Conservation (phyloP, 1,140 invertebrate species). For the Bombus cullumanus region DNA sequence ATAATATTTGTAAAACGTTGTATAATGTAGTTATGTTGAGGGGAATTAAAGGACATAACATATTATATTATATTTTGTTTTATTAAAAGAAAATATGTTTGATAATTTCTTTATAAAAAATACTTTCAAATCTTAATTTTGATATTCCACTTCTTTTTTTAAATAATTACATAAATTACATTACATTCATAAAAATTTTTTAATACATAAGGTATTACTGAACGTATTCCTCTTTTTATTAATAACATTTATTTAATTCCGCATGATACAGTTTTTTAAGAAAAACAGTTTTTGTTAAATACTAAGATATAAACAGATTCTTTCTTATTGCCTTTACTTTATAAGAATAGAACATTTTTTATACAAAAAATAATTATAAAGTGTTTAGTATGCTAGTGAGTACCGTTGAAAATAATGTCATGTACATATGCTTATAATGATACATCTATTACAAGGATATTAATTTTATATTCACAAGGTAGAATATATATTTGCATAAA, state of each 20-base stretch:
- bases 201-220: not conserved
- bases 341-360: constrained; percentile 65
- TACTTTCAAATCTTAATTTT: not conserved
- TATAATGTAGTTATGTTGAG: not conserved
- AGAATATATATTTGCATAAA: constrained; percentile 46
- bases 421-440: constrained; percentile 46
- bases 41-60: constrained; percentile 12
- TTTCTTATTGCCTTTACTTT: constrained; percentile 40
- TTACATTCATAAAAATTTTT: not conserved
- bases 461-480: constrained; percentile 57
- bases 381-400: constrained; percentile 42
- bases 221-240: constrained; percentile 30
- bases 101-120: not conserved
- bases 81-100: not conserved
- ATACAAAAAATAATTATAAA: constrained; percentile 61
- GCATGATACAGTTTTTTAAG: constrained; percentile 38
- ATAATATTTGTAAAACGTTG: constrained; percentile 12
- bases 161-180: not conserved
- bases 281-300: constrained; percentile 15
- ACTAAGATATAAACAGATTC: constrained; percentile 32
- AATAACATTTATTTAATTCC: constrained; percentile 48
- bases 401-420: constrained; percentile 48
- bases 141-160: not conserved
- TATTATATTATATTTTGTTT: constrained; percentile 24
- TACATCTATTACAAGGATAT: constrained; percentile 38